Evolutionary conservation across 2,888 invertebrate genomes (phyloP), one percentile per base, ranked within the genome.

Genomic region (Lasioglossum villosulum): DNA sequence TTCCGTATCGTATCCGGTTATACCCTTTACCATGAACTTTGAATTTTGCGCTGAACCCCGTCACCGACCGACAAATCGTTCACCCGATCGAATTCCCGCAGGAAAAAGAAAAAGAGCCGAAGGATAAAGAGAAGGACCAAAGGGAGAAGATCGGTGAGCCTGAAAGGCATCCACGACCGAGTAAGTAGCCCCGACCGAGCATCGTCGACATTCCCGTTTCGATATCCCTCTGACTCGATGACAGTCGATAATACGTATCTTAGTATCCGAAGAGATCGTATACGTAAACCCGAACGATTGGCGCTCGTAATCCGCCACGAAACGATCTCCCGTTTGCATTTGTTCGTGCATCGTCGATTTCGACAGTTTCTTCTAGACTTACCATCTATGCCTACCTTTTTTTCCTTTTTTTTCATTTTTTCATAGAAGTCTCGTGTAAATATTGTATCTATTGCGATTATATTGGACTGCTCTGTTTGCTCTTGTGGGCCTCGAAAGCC

Each of bases 161-260:
- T 45, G 94, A 95, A 90, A 94, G 94, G 92, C 95, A 95, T 92
- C 95, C 94, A 89, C 94, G 95, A 93, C 95, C 95, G 94, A 95
- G 95, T 95, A 93, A 95, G 95, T 95, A 93, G 87, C 52, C 70
- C 45, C 82, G 70, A 87, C 75, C 83, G 81, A 83, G 78, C 73
- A 56, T 80, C 75, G 66, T 66, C 76, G 37, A 68, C 66, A 71
- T 34, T 12, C 45, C 37, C 68, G 66, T 63, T 37, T 76, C 75
- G 78, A 71, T 66, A 76, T 63, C 76, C 68, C 56, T 73, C 72
- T 74, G 76, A 75, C 82, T 72, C 78, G 66, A 78, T 75, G 70
- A 45, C 78, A 70, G 74, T 85, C 86, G 88, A 80, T 85, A 85
- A 82, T 34, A n/a, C n/a, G n/a, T n/a, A 86, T 86, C 27, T 89